Percentiles rank a stretch among this genome's conserved stretches.
Evolutionary conservation across 2,888 invertebrate genomes (phyloP).

Genomic region (Melolontha melolontha): DNA sequence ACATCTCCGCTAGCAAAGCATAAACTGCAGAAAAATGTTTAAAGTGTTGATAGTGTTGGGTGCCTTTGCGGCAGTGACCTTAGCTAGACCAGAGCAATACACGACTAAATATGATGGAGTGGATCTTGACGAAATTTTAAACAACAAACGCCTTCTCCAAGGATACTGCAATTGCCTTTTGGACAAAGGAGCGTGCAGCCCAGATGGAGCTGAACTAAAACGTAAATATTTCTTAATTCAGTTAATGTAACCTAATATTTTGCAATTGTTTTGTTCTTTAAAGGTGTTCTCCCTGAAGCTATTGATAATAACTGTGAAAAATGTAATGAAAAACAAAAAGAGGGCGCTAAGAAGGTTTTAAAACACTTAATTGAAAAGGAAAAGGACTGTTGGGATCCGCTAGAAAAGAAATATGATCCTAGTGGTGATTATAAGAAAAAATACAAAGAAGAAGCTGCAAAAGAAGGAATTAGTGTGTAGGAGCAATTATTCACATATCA

Average conservation of each 20-base stretch:
- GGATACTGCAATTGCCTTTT: slow-evolving; percentile 78
- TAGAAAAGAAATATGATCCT: slow-evolving; percentile 75
- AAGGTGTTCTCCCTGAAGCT: slow-evolving; percentile 71
- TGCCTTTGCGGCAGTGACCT: slow-evolving; percentile 15
- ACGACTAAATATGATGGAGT: slow-evolving; percentile 79
- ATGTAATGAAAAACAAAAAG: slow-evolving; percentile 72
- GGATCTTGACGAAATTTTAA: slow-evolving; percentile 75
- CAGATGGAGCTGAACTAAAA: slow-evolving; percentile 74
- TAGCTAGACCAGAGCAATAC: slow-evolving; percentile 64
- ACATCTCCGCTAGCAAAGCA: no score
- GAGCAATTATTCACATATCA: not conserved
- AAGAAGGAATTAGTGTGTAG: slow-evolving; percentile 31
- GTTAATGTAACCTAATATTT: slow-evolving; percentile 1
- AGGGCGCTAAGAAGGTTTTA: slow-evolving; percentile 72
- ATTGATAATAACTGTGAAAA: slow-evolving; percentile 73
- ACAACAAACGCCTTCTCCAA: slow-evolving; percentile 74
- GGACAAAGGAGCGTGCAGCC: slow-evolving; percentile 74
- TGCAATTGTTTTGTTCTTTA: slow-evolving; percentile 40
- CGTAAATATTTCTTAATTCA: slow-evolving; percentile 57
- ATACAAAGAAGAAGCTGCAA: slow-evolving; percentile 48
- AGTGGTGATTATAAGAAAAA: slow-evolving; percentile 60
- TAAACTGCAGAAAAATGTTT: slow-evolving; percentile 46
- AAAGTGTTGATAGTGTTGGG: slow-evolving; percentile 26
- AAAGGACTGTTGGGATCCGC: slow-evolving; percentile 72
- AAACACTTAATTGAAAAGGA: slow-evolving; percentile 73